Conservation (phyloP, 2,888 invertebrate genomes). For the Dryobota labecula region DNA sequence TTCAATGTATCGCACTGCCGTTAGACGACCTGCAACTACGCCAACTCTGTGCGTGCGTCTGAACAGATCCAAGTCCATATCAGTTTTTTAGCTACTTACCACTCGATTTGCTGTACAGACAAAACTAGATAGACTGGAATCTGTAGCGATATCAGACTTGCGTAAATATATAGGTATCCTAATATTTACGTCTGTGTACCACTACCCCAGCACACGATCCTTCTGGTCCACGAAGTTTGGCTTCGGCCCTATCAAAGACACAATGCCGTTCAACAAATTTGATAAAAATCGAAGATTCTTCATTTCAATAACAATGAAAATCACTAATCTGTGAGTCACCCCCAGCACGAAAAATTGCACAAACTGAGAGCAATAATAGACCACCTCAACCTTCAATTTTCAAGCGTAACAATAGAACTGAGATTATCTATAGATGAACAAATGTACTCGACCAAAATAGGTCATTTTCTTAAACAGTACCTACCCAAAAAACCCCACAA, state of each 20-base stretch:
- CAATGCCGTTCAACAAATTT: constrained; percentile 2
- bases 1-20: no score
- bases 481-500: constrained; percentile 70
- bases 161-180: constrained; percentile 14
- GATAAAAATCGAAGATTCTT: constrained; percentile 22
- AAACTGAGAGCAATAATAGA: constrained; percentile 1
- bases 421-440: constrained; percentile 35
- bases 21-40: no score
- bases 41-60: no score
- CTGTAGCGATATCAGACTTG: not conserved
- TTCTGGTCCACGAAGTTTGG: constrained; percentile 62
- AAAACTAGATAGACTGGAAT: not conserved
- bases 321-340: constrained; percentile 49
- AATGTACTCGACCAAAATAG: constrained; percentile 68
- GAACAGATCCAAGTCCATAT: no score
- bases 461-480: constrained; percentile 69
- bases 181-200: constrained; percentile 63
- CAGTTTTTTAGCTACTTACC: no score
- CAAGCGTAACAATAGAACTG: constrained; percentile 13
- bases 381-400: constrained; percentile 8
- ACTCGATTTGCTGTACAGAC: constrained; percentile 4
- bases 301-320: constrained; percentile 66
- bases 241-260: constrained; percentile 55
- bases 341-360: constrained; percentile 30
- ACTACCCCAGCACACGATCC: constrained; percentile 55